A percentile compares a stretch with the other conserved stretches of the same genome.
These are phyloP conservation scores for Acrossocheilus wenchowensis DNA, from an alignment of 2,797 vertebrate species.

Conservation along the genomic window DNA sequence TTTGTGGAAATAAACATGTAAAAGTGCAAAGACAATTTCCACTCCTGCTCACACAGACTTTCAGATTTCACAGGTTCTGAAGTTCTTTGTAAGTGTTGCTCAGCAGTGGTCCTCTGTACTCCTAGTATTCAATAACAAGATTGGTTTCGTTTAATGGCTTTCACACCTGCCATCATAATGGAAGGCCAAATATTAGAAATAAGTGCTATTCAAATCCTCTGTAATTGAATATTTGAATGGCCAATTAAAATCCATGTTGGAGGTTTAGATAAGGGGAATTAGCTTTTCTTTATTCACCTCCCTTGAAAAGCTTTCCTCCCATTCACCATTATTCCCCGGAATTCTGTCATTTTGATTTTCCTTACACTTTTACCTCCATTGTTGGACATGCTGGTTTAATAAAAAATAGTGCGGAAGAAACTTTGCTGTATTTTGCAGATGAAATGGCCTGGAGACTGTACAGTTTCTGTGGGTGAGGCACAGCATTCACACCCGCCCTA, in stretches of 20 bases:
- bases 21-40: neutral
- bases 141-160: constrained; percentile 67
- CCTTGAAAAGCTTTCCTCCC: constrained; percentile 66
- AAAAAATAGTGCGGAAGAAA: constrained; percentile 74
- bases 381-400: constrained; percentile 73
- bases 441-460: constrained; percentile 74
- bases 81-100: constrained; percentile 56
- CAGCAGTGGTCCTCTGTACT: constrained; percentile 46
- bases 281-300: constrained; percentile 74
- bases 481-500: constrained; percentile 71
- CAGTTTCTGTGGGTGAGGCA: constrained; percentile 67
- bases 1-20: neutral
- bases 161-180: constrained; percentile 57
- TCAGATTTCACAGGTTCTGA: constrained; percentile 14
- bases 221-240: constrained; percentile 77
- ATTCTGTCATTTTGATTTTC: constrained; percentile 33
- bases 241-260: constrained; percentile 76
- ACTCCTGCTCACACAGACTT: neutral
- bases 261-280: constrained; percentile 70
- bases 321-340: constrained; percentile 60
- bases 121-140: constrained; percentile 65
- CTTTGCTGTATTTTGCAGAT: constrained; percentile 63
- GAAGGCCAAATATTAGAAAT: constrained; percentile 76
- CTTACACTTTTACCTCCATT: neutral
- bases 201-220: constrained; percentile 73